These are phyloP conservation scores for Tetheella fluctuosa DNA, from an alignment of 2,888 invertebrate species.

Conservation along the genomic window DNA sequence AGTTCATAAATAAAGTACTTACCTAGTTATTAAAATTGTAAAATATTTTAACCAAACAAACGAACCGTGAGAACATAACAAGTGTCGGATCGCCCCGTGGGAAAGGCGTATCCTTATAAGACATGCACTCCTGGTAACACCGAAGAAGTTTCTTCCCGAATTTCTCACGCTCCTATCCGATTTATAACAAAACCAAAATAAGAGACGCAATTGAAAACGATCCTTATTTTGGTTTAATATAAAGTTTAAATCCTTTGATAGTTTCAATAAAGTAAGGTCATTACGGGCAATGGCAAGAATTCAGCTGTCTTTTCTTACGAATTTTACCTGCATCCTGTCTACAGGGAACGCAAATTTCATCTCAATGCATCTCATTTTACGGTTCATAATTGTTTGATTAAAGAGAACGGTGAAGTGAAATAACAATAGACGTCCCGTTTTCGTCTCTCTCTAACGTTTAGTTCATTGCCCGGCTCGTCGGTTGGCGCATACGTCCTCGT, in stretches of 20 bases:
- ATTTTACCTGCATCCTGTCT: constrained; percentile 53
- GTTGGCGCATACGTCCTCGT: constrained; percentile 48
- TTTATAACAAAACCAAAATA: constrained; percentile 66
- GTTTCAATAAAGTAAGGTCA: constrained; percentile 33
- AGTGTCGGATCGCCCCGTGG: constrained; percentile 52
- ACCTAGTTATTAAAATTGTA: background rate
- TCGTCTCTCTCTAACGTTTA: constrained; percentile 56
- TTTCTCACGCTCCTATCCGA: constrained; percentile 80
- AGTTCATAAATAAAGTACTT: too few relatives aligned
- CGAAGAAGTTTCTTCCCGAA: constrained; percentile 82
- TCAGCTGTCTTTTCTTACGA: constrained; percentile 54
- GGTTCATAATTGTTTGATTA: constrained; percentile 20
- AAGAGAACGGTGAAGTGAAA: constrained; percentile 38
- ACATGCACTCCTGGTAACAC: constrained; percentile 69
- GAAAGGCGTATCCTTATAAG: constrained; percentile 52
- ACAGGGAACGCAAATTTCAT: constrained; percentile 19
- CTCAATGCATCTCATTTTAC: constrained; percentile 24
- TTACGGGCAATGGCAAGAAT: constrained; percentile 49
- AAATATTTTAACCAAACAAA: constrained; percentile 19
- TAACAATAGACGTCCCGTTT: constrained; percentile 64
- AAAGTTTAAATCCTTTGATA: constrained; percentile 34
- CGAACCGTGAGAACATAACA: constrained; percentile 48
- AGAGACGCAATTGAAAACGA: constrained; percentile 27
- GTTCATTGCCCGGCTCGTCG: constrained; percentile 64
- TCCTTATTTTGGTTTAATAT: constrained; percentile 20